Base-by-base conservation (phyloP, 2,797 vertebrate genomes). In the Cyprinella venusta region DNA sequence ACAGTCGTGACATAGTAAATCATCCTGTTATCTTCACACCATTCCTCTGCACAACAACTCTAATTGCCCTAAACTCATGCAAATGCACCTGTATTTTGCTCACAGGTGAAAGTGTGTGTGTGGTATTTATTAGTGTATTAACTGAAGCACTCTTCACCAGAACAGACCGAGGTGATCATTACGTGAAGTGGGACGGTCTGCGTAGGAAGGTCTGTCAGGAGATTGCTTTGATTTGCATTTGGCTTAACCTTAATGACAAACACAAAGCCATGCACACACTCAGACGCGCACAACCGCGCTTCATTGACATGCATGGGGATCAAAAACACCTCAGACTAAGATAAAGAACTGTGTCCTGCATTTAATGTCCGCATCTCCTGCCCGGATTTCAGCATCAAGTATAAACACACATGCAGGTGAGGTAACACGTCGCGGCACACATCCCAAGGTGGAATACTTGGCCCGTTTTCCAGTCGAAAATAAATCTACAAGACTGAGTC, bases 171-270 rank as follows among this genome's bases (percentile, higher is more conserved):
- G 83, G 24, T 26, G 80, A 83, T 87, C 74, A 87, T 87, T 82
- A 84, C 26, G 61, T 81, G 84, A 42, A 85, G 84, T 68, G 78
- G 67, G 81, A 56, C 4, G 68, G 52, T 71, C 81, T 59, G 64
- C 24, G 10, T 33, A 38, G 70, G 71, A 69, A 76, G 54, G 61
- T 69, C 52, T 71, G 59, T 82, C 76, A 56, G 40, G 71, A 86
- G 77, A 82, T 82, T 80, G 70, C 45, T 83, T 83, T 83, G 81
- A 86, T 86, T 86, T 83, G 68, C 76, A 76, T 79, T 71, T 83
- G 85, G 61, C 69, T 77, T 77, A 82, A 80, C 63, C 74, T 78
- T 80, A 78, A 71, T 71, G 54, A 82, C 68, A 79, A 64, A 86
- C 78, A 84, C 52, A 84, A 69, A 69, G 24, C 38, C 26, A 71